phyloP scores from a whole-genome alignment of 2,888 invertebrate genomes.

The Cataglyphis altisquamis region DNA sequence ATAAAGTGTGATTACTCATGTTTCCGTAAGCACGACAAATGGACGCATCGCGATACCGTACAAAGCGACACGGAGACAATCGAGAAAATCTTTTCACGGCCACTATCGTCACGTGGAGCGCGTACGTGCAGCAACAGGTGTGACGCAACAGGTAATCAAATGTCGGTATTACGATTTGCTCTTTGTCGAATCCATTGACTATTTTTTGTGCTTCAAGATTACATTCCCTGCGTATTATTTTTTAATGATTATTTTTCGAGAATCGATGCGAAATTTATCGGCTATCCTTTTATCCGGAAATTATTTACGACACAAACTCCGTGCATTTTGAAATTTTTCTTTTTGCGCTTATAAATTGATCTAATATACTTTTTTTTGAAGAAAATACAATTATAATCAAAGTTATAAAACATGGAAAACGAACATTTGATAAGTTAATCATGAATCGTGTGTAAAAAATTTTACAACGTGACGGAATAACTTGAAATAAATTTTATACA shows the following conservation, averaged over 20 bases:
- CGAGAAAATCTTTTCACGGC: conserved; percentile 73
- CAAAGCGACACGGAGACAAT: conserved; percentile 59
- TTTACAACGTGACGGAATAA: neutral
- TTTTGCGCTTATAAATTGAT: neutral
- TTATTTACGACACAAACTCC: neutral
- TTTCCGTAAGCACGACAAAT: conserved; percentile 35
- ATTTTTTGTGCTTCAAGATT: conserved; percentile 20
- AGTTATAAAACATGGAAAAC: neutral
- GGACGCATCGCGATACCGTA: neutral
- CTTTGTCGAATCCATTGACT: conserved; percentile 55
- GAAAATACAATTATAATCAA: neutral
- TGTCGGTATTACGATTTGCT: conserved; percentile 56
- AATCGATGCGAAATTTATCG: neutral
- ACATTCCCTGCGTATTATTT: neutral
- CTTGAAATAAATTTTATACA: neutral
- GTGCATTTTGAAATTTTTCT: neutral
- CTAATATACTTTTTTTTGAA: neutral
- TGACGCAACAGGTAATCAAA: conserved; percentile 78
- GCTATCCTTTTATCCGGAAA: neutral
- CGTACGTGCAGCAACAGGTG: conserved; percentile 74
- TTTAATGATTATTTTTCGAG: neutral
- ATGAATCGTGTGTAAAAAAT: neutral
- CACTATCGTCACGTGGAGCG: conserved; percentile 65
- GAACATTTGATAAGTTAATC: neutral
- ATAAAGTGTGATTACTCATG: conserved; percentile 14